phyloP scores from a whole-genome alignment of 2,888 invertebrate species.

The Operophtera brumata region DNA sequence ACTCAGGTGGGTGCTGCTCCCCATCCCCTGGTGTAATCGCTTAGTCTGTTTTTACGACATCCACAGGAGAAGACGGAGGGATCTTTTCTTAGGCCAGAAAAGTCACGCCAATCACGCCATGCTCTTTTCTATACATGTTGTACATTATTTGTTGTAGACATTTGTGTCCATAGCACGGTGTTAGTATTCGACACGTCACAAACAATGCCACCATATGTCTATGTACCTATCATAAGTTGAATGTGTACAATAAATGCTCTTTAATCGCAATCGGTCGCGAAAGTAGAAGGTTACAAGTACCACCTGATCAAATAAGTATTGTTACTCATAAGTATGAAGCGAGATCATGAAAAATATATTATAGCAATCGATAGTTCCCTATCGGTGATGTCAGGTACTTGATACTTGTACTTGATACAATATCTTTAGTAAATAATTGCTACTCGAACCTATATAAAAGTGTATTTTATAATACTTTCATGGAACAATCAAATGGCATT shows the following conservation, averaged over 20 bases:
- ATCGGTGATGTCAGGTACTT: background rate
- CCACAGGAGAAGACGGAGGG: no score
- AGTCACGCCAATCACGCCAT: no score
- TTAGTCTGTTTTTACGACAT: no score
- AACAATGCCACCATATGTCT: background rate
- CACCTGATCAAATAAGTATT: constrained; percentile 9
- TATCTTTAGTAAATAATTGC: no score
- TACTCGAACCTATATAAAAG: no score
- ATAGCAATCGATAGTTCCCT: background rate
- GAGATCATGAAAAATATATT: background rate
- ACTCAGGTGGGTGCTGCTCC: no score
- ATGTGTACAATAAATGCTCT: background rate
- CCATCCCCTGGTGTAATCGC: no score
- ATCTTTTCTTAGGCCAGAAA: no score
- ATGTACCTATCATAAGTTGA: background rate
- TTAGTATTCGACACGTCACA: background rate
- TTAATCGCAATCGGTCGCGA: background rate
- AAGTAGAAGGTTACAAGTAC: constrained; percentile 6
- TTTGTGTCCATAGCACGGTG: background rate
- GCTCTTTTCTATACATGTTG: background rate
- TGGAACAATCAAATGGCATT: background rate
- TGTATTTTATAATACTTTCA: background rate
- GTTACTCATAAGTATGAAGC: background rate
- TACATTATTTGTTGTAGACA: background rate
- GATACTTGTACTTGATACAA: background rate